Percentiles rank a stretch among this genome's conserved stretches.
Evolutionary conservation across 2,888 invertebrate species (phyloP).

Genomic region (Cybosia mesomella): DNA sequence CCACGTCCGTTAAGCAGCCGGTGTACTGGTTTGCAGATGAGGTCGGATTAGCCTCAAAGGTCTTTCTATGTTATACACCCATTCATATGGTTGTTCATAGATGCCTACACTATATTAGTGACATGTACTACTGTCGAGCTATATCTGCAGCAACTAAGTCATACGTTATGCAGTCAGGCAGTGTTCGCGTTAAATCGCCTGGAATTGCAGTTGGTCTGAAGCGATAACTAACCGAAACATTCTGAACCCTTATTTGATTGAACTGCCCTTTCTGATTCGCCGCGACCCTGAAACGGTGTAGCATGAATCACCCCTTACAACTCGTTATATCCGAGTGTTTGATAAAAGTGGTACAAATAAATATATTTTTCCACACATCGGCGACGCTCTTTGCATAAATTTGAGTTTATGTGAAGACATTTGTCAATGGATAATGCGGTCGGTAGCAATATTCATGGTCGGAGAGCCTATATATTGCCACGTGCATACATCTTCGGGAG

Average conservation of each 20-base stretch:
- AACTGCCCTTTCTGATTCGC: background rate
- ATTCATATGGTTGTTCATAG: too few species aligned
- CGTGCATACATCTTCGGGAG: conserved; percentile 48
- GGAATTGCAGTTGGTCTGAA: background rate
- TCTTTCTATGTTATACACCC: too few species aligned
- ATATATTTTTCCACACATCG: conserved; percentile 56
- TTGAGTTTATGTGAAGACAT: conserved; percentile 62
- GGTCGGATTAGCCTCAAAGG: too few species aligned
- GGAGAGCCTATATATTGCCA: conserved; percentile 41
- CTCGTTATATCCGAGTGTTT: conserved; percentile 27
- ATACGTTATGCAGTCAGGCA: background rate
- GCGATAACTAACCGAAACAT: background rate
- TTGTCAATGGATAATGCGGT: conserved; percentile 63
- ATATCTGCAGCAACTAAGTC: background rate
- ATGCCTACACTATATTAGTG: too few species aligned
- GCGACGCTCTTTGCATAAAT: conserved; percentile 58
- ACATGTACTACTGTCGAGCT: too few species aligned
- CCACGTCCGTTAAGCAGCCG: too few species aligned
- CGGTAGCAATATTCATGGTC: conserved; percentile 53
- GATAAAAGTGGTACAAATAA: conserved; percentile 56
- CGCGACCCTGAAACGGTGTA: conserved; percentile 13
- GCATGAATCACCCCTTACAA: conserved; percentile 14
- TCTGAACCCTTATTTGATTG: conserved; percentile 7
- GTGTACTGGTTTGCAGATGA: too few species aligned
- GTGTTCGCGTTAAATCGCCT: background rate